Evolutionary conservation across 2,888 invertebrate genomes (phyloP), one percentile per base, ranked within the genome.

Genomic region (Conistra vaccinii): DNA sequence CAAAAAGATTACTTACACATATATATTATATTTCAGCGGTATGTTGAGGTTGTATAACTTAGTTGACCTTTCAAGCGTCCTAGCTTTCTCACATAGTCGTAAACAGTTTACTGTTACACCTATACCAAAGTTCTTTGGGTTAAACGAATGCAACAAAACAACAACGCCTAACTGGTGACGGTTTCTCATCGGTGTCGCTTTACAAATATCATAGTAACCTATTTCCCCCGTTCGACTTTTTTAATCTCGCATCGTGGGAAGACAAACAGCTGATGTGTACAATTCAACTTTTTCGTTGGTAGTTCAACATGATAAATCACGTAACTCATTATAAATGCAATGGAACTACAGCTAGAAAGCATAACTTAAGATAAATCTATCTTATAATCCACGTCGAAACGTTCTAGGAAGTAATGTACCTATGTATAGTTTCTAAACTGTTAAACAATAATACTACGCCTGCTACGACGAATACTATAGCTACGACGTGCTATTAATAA

Each of bases 221-320:
- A 85, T 85, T 86, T 85, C 86, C 86, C 86, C 79, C 77, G 83
- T 83, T 86, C 85, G 83, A 86, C 78, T 84, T 86, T 85, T 78
- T 74, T 73, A 76, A 86, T 77, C 79, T 83, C 69, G 66, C 39
- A 83, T 83, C 86, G 86, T 86, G 86, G 74, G 86, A 86, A 86
- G 69, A 70, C 67, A 62, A 71, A 71, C 80, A 78, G 48, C 73
- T 80, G 72, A 72, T 70, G 55, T n/a, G 48, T 67, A 77, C 58
- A 75, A 67, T 53, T 61, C 26, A 51, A 70, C 35, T 73, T 76
- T 77, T 77, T 79, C 55, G 67, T 35, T 60, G 23, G 61, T 9
- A 62, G 60, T 70, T 65, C 65, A 70, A 55, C 58, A 63, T 74
- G 39, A 70, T 51, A 73, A 51, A 83, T 57, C 57, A 79, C 62